Evolutionary conservation across 2,888 invertebrate genomes (phyloP), one percentile per base, ranked within the genome.

Genomic region (Polyommatus icarus): DNA sequence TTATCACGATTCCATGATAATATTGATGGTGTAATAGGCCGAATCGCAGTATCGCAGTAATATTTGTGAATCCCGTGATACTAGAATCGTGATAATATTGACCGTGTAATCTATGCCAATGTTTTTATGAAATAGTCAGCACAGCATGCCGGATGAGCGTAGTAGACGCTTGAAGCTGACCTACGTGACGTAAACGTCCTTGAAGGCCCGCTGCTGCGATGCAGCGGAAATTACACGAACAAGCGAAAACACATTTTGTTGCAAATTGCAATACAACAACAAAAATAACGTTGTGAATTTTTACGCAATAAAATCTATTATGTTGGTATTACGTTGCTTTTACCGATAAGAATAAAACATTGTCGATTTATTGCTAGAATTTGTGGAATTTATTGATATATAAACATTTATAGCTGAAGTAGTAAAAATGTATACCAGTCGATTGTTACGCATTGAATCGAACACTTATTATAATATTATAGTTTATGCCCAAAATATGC

Each of bases 181-280:
- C 59, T 24, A 61, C 12, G 54, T 18, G 24, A 24, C 61, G 61
- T 61, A 20, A 61, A 7, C 12, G 61, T 3, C 61, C 24, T 61
- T 24, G 61, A 54, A 20, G 20, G 20, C 61, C n/a, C n/a, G 61
- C 54, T 61, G n/a, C 20, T 24, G 61, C 59, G 20, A 61, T 61
- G 61, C 61, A 61, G 20, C 61, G 61, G 61, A 61, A 61, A 61
- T 61, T 24, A 61, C 24, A 12, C 61, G 24, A 61, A 61, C 61
- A 61, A 61, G 24, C 24, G 61, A 61, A 61, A 61, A 61, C 61
- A 61, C 61, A 61, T 61, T 59, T 24, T 18, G 54, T 18, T 54
- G 54, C 54, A 54, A 54, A 12, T 24, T 24, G 10, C 24, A 20
- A 10, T 24, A 61, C 24, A 24, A 61, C 20, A 24, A 61, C 24